phyloP scores from a whole-genome alignment of 2,797 vertebrate species.

The Rhinoraja longicauda region DNA sequence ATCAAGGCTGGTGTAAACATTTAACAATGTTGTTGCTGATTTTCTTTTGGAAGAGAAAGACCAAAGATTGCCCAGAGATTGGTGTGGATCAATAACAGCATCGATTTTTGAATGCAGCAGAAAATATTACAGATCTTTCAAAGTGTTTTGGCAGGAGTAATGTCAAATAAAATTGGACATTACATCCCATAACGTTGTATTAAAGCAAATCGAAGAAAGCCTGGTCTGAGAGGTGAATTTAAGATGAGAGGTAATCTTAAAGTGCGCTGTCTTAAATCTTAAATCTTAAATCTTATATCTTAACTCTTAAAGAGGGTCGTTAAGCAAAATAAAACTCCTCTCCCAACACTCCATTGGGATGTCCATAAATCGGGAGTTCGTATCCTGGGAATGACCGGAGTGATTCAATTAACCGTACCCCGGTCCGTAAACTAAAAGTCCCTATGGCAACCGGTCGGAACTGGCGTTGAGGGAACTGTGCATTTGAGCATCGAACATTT shows the following conservation, averaged over 20 bases:
- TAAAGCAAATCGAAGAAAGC: not conserved
- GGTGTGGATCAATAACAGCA: not conserved
- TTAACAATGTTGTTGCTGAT: not conserved
- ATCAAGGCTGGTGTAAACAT: not conserved
- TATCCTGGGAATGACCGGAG: too few relatives aligned
- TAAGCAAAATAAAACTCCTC: too few relatives aligned
- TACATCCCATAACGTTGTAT: not conserved
- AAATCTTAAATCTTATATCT: too few relatives aligned
- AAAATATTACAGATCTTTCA: too few relatives aligned
- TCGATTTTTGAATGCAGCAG: too few relatives aligned
- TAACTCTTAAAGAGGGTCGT: not conserved
- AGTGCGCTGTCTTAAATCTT: too few relatives aligned
- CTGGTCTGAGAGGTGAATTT: too few relatives aligned
- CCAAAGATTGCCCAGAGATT: not conserved
- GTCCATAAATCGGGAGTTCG: too few relatives aligned
- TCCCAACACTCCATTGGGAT: too few relatives aligned
- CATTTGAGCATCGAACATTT: not conserved
- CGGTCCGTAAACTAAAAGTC: not conserved
- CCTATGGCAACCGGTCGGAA: not conserved
- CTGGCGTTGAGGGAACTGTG: not conserved
- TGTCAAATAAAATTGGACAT: not conserved
- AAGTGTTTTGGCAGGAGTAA: not conserved
- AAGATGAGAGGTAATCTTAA: too few relatives aligned
- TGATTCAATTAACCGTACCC: not conserved
- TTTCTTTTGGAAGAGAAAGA: not conserved